These are phyloP conservation scores for Silurus meridionalis DNA, from an alignment of 2,113 vertebrate genomes.

Conservation along the genomic window DNA sequence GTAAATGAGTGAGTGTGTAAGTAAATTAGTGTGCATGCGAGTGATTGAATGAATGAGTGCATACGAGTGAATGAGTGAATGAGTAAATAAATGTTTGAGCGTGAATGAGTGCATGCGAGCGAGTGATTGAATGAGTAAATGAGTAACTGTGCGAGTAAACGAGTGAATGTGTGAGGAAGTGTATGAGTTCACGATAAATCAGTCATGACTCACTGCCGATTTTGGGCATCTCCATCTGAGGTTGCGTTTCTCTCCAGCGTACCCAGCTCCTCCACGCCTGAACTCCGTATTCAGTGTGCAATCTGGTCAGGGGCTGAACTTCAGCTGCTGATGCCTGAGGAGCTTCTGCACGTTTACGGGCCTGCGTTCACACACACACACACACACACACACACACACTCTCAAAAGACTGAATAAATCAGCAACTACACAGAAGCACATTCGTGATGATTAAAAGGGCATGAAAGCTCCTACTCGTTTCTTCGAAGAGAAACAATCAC, in stretches of 20 bases:
- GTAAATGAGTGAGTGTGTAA: too few relatives aligned
- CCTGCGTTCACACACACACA: slow-evolving; percentile 4
- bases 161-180: background rate
- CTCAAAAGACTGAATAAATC: background rate
- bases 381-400: background rate
- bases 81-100: too few relatives aligned
- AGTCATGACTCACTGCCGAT: slow-evolving; percentile 71
- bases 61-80: too few relatives aligned
- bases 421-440: background rate
- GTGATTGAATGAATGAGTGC: too few relatives aligned
- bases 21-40: too few relatives aligned
- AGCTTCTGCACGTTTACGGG: slow-evolving; percentile 78
- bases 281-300: slow-evolving; percentile 89
- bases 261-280: slow-evolving; percentile 96
- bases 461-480: slow-evolving; percentile 76
- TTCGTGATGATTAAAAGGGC: background rate
- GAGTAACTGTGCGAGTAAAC: background rate
- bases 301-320: slow-evolving; percentile 72
- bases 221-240: slow-evolving; percentile 81
- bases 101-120: too few relatives aligned
- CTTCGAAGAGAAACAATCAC: slow-evolving; percentile 80
- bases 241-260: slow-evolving; percentile 85
- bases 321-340: slow-evolving; percentile 70
- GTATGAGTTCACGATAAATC: background rate
- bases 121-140: background rate